These are phyloP conservation scores for Nezara viridula DNA, from an alignment of 2,888 invertebrate species.

Conservation along the genomic window DNA sequence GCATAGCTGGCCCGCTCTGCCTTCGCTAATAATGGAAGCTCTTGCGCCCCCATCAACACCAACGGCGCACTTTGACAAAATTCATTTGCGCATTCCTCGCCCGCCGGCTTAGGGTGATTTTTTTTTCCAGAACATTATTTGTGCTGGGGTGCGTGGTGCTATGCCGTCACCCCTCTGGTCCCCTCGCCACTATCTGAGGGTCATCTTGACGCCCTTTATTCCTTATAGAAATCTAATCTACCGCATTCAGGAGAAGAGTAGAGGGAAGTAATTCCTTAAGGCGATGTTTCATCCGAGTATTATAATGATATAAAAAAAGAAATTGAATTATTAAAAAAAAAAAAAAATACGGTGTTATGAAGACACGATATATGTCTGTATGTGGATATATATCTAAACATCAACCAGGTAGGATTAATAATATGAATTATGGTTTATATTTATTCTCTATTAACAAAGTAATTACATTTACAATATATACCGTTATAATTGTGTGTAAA, in stretches of 20 bases:
- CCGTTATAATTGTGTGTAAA: no score
- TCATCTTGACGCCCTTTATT: neutral
- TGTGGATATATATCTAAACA: no score
- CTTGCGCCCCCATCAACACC: neutral
- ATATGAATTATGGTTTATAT: no score
- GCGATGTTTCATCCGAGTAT: neutral
- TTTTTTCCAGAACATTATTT: neutral
- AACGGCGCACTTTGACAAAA: slow-evolving; percentile 26
- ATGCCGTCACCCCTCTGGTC: neutral
- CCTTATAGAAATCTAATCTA: slow-evolving; percentile 13
- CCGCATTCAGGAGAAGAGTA: neutral
- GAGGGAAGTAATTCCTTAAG: neutral
- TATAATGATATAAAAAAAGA: no score
- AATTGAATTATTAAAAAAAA: no score
- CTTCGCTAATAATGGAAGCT: neutral
- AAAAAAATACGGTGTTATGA: no score
- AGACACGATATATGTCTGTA: no score
- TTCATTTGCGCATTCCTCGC: slow-evolving; percentile 42
- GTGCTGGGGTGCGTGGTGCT: neutral
- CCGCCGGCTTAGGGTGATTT: slow-evolving; percentile 38
- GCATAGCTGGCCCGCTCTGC: neutral
- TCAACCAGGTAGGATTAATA: no score
- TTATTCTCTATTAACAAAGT: no score
- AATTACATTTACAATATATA: no score
- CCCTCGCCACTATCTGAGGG: neutral